Conservation (phyloP, 2,797 vertebrate genomes). For the Selene dorsalis region DNA sequence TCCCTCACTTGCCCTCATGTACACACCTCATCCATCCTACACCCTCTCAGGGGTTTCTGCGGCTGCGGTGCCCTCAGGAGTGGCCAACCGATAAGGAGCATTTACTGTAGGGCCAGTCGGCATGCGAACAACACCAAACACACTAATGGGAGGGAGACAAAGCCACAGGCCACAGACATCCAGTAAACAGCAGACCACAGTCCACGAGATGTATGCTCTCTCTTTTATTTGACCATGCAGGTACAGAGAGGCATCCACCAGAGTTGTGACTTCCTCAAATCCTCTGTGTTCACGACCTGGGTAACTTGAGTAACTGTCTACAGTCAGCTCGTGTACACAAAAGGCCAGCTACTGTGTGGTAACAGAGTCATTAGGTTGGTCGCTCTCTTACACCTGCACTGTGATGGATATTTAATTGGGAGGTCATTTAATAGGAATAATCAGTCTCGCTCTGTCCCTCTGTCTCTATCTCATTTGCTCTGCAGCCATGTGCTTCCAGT, state of each 20-base stretch:
- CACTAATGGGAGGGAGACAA: slow-evolving; percentile 84
- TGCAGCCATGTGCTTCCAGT: slow-evolving; percentile 82
- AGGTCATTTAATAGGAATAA: slow-evolving; percentile 53
- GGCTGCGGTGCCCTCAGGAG: slow-evolving; percentile 79
- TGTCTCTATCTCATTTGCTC: slow-evolving; percentile 61
- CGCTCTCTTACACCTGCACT: slow-evolving; percentile 43
- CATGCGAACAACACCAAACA: slow-evolving; percentile 80
- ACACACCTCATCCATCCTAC: slow-evolving; percentile 72
- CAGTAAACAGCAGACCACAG: slow-evolving; percentile 85
- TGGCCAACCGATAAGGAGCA: slow-evolving; percentile 80
- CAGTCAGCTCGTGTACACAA: slow-evolving; percentile 20
- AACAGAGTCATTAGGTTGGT: slow-evolving; percentile 48
- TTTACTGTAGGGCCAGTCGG: slow-evolving; percentile 83
- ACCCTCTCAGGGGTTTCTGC: slow-evolving; percentile 81
- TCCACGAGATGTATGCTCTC: slow-evolving; percentile 76
- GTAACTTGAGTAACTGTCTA: slow-evolving; percentile 56
- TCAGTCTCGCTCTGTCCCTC: slow-evolving; percentile 48
- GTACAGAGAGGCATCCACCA: slow-evolving; percentile 66
- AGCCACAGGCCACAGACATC: slow-evolving; percentile 87
- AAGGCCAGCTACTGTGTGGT: slow-evolving; percentile 48
- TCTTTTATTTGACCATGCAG: slow-evolving; percentile 75
- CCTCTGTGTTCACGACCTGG: slow-evolving; percentile 51
- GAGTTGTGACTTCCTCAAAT: slow-evolving; percentile 70
- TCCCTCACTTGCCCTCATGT: slow-evolving; percentile 41
- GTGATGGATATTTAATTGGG: slow-evolving; percentile 63